A percentile compares a stretch with the other conserved stretches of the same genome.
Conservation (phyloP, 1,140 invertebrate species). For the Hycleus phaleratus region DNA sequence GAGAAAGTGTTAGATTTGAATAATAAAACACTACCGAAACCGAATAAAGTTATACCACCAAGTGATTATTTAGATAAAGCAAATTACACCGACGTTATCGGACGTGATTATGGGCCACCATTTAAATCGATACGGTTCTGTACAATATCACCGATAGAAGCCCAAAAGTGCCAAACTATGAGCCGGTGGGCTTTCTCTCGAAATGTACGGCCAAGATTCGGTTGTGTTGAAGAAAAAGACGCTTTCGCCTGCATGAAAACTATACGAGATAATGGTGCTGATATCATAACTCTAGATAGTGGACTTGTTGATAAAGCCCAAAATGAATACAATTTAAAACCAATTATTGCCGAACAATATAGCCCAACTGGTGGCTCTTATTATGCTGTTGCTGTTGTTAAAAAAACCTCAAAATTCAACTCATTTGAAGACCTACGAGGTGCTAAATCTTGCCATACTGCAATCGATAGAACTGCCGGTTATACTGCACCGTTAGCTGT, state of each 20-base stretch:
- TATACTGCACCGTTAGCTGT: conserved; percentile 48
- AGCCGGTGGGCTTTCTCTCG: conserved; percentile 60
- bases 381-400: conserved; percentile 51
- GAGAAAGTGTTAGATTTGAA: conserved; percentile 47
- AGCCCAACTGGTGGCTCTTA: conserved; percentile 40
- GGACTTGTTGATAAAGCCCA: conserved; percentile 51
- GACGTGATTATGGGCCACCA: conserved; percentile 56
- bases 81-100: conserved; percentile 73
- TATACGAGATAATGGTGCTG: conserved; percentile 53
- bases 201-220: conserved; percentile 61
- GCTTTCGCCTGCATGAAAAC: conserved; percentile 58
- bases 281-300: conserved; percentile 55
- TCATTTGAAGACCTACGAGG: conserved; percentile 43
- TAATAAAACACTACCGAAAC: conserved; percentile 50
- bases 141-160: conserved; percentile 50
- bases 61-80: conserved; percentile 57
- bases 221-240: conserved; percentile 51
- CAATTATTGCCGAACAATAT: conserved; percentile 48
- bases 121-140: conserved; percentile 51
- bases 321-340: conserved; percentile 43
- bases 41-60: conserved; percentile 54
- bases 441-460: conserved; percentile 51
- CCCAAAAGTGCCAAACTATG: conserved; percentile 59
- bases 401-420: conserved; percentile 38
- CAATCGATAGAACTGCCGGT: conserved; percentile 42